Conservation (phyloP, 2,888 invertebrate genomes). For the Ormyrus thymus region DNA sequence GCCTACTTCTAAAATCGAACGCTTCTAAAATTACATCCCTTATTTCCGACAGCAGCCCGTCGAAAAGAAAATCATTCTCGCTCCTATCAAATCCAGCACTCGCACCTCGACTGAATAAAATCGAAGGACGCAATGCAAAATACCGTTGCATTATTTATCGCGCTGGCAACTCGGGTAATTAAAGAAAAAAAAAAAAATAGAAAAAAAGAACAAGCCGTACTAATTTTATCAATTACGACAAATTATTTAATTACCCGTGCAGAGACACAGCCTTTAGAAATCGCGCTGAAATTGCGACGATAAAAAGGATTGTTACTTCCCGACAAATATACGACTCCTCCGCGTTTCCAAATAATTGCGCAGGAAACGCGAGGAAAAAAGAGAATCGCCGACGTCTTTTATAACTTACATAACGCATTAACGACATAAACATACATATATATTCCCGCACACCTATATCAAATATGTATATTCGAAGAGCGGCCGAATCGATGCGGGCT, state of each 20-base stretch:
- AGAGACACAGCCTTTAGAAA: background rate
- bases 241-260: slow-evolving; percentile 4
- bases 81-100: too few relatives aligned
- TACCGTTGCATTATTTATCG: background rate
- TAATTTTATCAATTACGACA: slow-evolving; percentile 26
- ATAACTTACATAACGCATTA: slow-evolving; percentile 50
- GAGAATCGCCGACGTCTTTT: slow-evolving; percentile 21
- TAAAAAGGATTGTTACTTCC: slow-evolving; percentile 48
- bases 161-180: too few relatives aligned
- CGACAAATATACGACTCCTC: slow-evolving; percentile 17
- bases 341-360: slow-evolving; percentile 48
- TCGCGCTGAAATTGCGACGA: slow-evolving; percentile 5
- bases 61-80: too few relatives aligned
- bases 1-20: too few relatives aligned
- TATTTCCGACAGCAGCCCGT: too few relatives aligned
- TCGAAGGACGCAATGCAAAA: too few relatives aligned
- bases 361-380: slow-evolving; percentile 38
- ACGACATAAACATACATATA: background rate
- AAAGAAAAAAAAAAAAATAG: too few relatives aligned
- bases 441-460: slow-evolving; percentile 13
- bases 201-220: background rate
- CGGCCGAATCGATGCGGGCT: slow-evolving; percentile 9
- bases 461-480: slow-evolving; percentile 25
- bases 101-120: too few relatives aligned
- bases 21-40: too few relatives aligned